phyloP scores from a whole-genome alignment of 2,888 invertebrate species.

The Chrysina gloriosa region DNA sequence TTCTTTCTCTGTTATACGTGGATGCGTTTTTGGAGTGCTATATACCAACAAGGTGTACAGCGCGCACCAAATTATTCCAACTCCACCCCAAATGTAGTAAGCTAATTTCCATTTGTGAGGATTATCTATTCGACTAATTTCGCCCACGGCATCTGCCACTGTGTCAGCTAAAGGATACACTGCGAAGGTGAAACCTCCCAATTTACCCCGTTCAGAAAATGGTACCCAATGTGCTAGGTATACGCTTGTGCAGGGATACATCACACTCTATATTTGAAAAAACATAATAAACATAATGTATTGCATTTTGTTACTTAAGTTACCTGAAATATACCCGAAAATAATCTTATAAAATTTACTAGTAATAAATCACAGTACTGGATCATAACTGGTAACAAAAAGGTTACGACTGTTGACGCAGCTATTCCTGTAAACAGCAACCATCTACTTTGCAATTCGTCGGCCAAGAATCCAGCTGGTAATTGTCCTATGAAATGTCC shows the following conservation, averaged over 20 bases:
- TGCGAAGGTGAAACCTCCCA: slow-evolving; percentile 72
- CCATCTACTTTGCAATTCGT: slow-evolving; percentile 26
- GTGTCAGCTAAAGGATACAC: slow-evolving; percentile 66
- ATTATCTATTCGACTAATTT: neutral
- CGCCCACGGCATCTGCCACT: neutral
- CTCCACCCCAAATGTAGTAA: slow-evolving; percentile 69
- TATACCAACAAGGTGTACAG: slow-evolving; percentile 63
- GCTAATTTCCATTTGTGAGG: slow-evolving; percentile 66
- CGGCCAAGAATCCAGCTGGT: slow-evolving; percentile 34
- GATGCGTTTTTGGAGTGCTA: slow-evolving; percentile 74
- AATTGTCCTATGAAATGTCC: slow-evolving; percentile 37
- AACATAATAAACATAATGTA: neutral
- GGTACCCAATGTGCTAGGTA: slow-evolving; percentile 73
- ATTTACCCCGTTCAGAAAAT: slow-evolving; percentile 68
- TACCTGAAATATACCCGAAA: slow-evolving; percentile 37
- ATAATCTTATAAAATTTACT: neutral
- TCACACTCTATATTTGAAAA: slow-evolving; percentile 66
- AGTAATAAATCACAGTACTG: neutral
- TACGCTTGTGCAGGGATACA: slow-evolving; percentile 72
- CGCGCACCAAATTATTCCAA: slow-evolving; percentile 68
- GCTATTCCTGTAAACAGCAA: neutral
- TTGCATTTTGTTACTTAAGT: neutral
- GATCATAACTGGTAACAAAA: slow-evolving; percentile 28
- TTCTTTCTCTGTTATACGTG: slow-evolving; percentile 79
- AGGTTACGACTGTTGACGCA: neutral